Evolutionary conservation across 2,797 vertebrate genomes (phyloP), one percentile per base, ranked within the genome.

Genomic region (Protosalanx chinensis): DNA sequence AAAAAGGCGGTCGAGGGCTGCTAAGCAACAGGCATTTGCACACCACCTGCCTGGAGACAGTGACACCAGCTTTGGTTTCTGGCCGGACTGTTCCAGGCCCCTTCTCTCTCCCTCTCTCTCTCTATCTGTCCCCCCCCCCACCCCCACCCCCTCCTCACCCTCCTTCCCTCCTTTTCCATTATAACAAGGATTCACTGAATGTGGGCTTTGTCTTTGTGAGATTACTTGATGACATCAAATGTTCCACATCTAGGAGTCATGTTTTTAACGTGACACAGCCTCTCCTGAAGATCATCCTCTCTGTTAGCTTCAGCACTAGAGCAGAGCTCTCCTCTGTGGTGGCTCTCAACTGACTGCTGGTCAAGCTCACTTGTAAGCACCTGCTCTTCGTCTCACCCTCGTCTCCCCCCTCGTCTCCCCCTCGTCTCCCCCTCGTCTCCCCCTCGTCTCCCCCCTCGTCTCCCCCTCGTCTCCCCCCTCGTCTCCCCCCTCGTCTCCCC

Each of bases 11-110:
- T 64, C 18, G 66, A 84, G 81, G 60, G 80, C 90, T 90, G 86
- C 91, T 90, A 88, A 88, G 90, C 89, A 91, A 91, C 88, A 86
- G 64, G 76, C 82, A 67, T 73, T 73, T n/a, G 64, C 71, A 57
- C 32, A 37, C 23, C 61, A 51, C 69, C 56, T 73, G 35, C 56
- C 66, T 46, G 60, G 15, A 71, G 58, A 60, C 58, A 27, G 23
- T 62, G 58, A 60, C 58, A 60, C 27, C 58, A 12, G 58, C 23
- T 60, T 60, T 60, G 58, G 58, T 41, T n/a, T 64, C 63, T 64
- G 62, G 33, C 30, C 62, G 51, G 51, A 56, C 51, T n/a, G 51
- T 56, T n/a, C 51, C 51, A 3, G 3, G 18, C 51, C 51, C 51
- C 68, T 8, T 29, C 18, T 7, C 16, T 41, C 64, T 20, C 64